phyloP scores from a whole-genome alignment of 2,113 vertebrate genomes.

The Eptesicus fuscus region DNA sequence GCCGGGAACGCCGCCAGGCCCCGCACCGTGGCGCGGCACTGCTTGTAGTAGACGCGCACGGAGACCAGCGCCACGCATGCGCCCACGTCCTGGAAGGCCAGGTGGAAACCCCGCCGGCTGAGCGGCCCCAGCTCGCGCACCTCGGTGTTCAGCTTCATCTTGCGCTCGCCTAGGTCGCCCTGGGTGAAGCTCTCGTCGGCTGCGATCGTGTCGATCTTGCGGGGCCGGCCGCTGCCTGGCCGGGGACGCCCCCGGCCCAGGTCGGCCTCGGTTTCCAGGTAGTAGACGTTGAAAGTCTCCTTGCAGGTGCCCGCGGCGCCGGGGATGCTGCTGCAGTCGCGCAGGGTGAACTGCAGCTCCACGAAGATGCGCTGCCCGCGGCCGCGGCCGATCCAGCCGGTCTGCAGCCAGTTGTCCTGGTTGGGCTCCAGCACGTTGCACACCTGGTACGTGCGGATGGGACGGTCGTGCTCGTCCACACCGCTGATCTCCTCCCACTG shows the following conservation, averaged over 20 bases:
- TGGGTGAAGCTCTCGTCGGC: conserved; percentile 98
- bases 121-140: conserved; percentile 96
- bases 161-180: conserved; percentile 95
- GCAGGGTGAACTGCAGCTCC: conserved; percentile 96
- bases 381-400: conserved; percentile 91
- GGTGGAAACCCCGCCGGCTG: conserved; percentile 92
- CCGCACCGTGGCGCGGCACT: conserved; percentile 90
- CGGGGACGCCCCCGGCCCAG: conserved; percentile 77
- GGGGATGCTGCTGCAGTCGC: conserved; percentile 98
- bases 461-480: conserved; percentile 93
- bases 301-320: conserved; percentile 94
- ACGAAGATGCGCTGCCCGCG: conserved; percentile 95
- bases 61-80: conserved; percentile 97
- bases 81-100: conserved; percentile 97
- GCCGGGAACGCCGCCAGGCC: conserved; percentile 93
- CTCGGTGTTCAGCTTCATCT: conserved; percentile 99
- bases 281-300: conserved; percentile 98
- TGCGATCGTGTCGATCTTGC: conserved; percentile 96
- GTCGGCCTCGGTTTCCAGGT: conserved; percentile 89
- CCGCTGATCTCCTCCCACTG: conserved; percentile 99
- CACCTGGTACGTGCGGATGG: conserved; percentile 97
- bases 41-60: conserved; percentile 96
- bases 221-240: conserved; percentile 85
- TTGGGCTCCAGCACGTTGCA: conserved; percentile 97
- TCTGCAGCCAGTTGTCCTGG: conserved; percentile 99